Conservation (phyloP, 2,113 vertebrate genomes). For the Phalacrocorax carbo region DNA sequence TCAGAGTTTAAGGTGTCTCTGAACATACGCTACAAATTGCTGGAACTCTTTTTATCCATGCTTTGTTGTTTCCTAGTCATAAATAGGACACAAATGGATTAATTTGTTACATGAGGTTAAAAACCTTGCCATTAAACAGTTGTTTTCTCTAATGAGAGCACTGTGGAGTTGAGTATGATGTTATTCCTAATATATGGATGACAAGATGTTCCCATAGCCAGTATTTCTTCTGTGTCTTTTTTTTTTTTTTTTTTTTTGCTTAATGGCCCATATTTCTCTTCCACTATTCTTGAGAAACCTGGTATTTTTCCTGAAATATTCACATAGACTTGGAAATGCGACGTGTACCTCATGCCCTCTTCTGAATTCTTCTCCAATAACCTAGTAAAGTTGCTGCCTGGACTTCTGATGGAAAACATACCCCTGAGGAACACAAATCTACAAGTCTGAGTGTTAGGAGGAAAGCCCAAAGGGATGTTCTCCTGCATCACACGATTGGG, state of each 20-base stretch:
- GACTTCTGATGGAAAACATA: background rate
- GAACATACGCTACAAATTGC: background rate
- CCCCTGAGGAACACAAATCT: background rate
- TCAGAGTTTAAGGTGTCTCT: background rate
- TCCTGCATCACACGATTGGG: background rate
- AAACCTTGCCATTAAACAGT: conserved; percentile 1
- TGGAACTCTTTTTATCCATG: background rate
- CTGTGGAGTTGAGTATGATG: background rate
- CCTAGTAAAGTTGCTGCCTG: background rate
- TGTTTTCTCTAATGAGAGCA: background rate
- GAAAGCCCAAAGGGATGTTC: background rate
- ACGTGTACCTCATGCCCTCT: background rate
- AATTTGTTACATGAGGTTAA: conserved; percentile 5
- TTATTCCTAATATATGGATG: background rate
- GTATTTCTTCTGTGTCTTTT: background rate
- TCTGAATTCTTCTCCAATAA: background rate
- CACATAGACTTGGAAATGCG: background rate
- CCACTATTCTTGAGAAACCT: background rate
- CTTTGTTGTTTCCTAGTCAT: background rate
- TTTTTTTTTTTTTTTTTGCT: background rate
- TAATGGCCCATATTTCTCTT: background rate
- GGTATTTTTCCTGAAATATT: background rate
- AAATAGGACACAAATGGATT: conserved; percentile 19
- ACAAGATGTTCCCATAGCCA: background rate
- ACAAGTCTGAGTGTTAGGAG: background rate